Base-by-base conservation (phyloP, 2,888 invertebrate species). In the Leptinotarsa juncta region DNA sequence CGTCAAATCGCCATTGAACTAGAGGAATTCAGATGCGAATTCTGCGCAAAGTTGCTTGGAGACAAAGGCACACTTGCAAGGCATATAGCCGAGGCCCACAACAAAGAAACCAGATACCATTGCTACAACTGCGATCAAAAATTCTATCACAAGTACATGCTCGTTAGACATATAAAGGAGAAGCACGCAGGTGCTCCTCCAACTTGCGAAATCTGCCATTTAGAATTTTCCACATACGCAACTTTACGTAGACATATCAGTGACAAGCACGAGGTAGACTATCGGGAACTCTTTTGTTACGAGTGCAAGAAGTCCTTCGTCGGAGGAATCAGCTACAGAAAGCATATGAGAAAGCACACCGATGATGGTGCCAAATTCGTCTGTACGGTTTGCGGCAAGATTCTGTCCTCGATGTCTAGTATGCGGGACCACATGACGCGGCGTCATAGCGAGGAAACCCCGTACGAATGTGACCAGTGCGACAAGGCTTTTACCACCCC, bases 401-500 rank as follows among this genome's bases (percentile, higher is more conserved):
- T 80, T 66, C 84, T 86, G 69, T 82, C 83, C 67, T 81, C 84
- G 0, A 73, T 80, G 16, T 82, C 83, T 57, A 82, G 83, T 57
- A 75, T 86, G 55, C 84, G 83, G 71, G 86, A 86, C 73, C 87
- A 87, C 78, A 81, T 85, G 70, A 72, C 62, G 51, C 42, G 70
- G 14, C 60, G 70, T 7, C 86, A 86, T 75, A 81, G 81, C 14
- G 82, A 82, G n/a, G 73, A 81, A 18, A 79, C 81, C 16, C 83
- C 83, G 5, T 83, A 81, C 75, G 85, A 89, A 1, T 18, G 82
- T 81, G 66, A 73, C 68, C 3, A 84, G 83, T 73, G 90, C 73
- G 87, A 86, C 1, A 90, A 88, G 78, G 85, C 88, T 4, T 90
- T 90, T 81, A 88, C 89, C 1, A 90, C 90, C 79, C 85, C 88